A percentile compares a stretch with the other conserved stretches of the same genome.
These are phyloP conservation scores for Odobenus rosmarus DNA, from an alignment of 2,113 vertebrate species.

Conservation along the genomic window DNA sequence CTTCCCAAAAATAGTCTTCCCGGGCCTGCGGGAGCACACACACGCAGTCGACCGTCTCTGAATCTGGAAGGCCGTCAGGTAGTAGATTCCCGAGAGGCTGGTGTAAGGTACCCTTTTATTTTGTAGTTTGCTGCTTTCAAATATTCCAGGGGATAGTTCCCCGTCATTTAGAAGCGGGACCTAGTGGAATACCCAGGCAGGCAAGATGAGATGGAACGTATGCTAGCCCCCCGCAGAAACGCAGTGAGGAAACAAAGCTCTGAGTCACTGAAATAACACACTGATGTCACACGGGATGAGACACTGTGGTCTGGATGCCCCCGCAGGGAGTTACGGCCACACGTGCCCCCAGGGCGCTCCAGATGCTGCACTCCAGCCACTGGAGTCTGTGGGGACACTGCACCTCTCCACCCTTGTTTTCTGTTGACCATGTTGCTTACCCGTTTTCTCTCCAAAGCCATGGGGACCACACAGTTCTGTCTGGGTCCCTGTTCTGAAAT, in stretches of 20 bases:
- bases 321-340: not conserved
- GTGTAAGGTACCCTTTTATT: not conserved
- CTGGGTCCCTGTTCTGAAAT: not conserved
- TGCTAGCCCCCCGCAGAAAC: not conserved
- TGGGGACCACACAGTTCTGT: not conserved
- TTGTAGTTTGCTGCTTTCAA: constrained; percentile 24
- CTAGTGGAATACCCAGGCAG: not conserved
- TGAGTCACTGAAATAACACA: not conserved
- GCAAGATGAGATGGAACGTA: not conserved
- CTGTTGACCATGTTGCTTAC: not conserved
- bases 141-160: not conserved
- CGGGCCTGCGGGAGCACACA: fast-evolving
- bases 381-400: not conserved
- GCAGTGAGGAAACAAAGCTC: not conserved
- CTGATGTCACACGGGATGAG: not conserved
- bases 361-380: not conserved
- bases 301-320: not conserved
- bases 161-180: not conserved
- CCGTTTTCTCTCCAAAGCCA: not conserved
- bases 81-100: not conserved
- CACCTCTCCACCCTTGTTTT: not conserved
- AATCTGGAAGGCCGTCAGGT: not conserved
- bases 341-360: no score
- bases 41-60: not conserved
- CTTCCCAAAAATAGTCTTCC: constrained; percentile 12